These are phyloP conservation scores for Ormyrus thymus DNA, from an alignment of 2,888 invertebrate genomes.

Conservation along the genomic window DNA sequence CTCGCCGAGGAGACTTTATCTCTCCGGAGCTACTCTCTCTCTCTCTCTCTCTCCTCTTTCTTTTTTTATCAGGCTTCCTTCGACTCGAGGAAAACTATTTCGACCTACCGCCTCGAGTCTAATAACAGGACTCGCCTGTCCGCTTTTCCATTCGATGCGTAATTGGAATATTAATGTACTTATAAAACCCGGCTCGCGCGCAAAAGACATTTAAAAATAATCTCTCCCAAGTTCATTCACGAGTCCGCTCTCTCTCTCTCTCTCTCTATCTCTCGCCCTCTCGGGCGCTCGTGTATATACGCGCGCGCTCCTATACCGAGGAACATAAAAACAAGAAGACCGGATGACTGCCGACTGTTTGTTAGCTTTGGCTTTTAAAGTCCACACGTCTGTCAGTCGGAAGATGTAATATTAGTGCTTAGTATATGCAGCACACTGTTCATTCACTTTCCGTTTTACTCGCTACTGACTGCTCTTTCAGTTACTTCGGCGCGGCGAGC, in stretches of 20 bases:
- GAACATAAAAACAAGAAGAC: slow-evolving; percentile 74
- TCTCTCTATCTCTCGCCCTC: too few species aligned
- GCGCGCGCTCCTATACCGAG: slow-evolving; percentile 67
- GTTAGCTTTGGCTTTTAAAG: slow-evolving; percentile 75
- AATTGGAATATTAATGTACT: slow-evolving; percentile 6
- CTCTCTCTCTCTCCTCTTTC: slow-evolving; percentile 31
- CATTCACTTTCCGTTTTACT: slow-evolving; percentile 64
- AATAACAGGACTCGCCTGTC: neutral
- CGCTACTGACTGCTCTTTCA: slow-evolving; percentile 36
- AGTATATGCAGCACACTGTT: slow-evolving; percentile 66
- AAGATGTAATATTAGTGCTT: slow-evolving; percentile 75
- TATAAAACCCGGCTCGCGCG: neutral
- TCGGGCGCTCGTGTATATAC: neutral
- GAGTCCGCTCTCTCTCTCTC: neutral
- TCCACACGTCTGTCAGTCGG: slow-evolving; percentile 74
- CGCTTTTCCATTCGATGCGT: neutral
- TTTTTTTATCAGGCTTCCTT: slow-evolving; percentile 48
- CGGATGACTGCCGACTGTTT: slow-evolving; percentile 75
- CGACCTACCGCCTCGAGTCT: neutral
- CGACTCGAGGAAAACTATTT: slow-evolving; percentile 26
- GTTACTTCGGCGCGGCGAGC: too few species aligned
- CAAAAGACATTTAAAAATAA: slow-evolving; percentile 53
- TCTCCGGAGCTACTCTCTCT: slow-evolving; percentile 21
- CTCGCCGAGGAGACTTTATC: slow-evolving; percentile 19
- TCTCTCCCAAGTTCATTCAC: slow-evolving; percentile 43